Evolutionary conservation across 2,888 invertebrate species (phyloP).

Genomic region (Eurytoma californica): DNA sequence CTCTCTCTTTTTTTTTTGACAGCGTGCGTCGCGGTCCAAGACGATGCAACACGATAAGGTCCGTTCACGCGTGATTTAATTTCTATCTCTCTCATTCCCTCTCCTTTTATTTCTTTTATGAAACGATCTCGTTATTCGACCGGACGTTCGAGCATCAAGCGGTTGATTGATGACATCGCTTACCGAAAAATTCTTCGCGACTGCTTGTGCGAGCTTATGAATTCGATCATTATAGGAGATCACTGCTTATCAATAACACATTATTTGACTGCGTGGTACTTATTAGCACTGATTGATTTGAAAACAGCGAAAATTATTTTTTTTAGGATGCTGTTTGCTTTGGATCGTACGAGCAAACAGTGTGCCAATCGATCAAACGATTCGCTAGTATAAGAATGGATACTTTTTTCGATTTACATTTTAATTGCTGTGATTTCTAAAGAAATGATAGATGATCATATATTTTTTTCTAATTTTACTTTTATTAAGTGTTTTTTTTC

Average conservation of each 20-base stretch:
- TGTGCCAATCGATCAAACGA: not conserved
- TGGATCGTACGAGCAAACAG: not conserved
- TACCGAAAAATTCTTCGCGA: not conserved
- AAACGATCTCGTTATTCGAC: conserved; percentile 19
- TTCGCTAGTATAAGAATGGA: not conserved
- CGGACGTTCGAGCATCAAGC: not conserved
- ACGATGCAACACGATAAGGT: conserved; percentile 26
- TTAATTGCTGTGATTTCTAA: no score
- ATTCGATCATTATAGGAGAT: not conserved
- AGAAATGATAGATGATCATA: no score
- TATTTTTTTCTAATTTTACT: no score
- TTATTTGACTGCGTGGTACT: not conserved
- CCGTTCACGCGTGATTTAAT: conserved; percentile 1
- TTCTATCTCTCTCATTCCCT: not conserved
- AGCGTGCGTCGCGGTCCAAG: not conserved
- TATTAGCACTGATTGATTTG: not conserved
- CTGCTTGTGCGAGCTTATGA: not conserved
- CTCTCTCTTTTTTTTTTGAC: conserved; percentile 8
- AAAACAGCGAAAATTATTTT: not conserved
- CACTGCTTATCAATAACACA: not conserved
- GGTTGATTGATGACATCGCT: not conserved
- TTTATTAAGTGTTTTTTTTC: no score
- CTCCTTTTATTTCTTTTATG: not conserved
- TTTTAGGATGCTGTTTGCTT: not conserved
- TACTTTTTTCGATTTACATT: no score